Percentiles rank a stretch among this genome's conserved stretches.
These are phyloP conservation scores for Carassius carassius DNA, from an alignment of 2,113 vertebrate genomes.

Conservation along the genomic window DNA sequence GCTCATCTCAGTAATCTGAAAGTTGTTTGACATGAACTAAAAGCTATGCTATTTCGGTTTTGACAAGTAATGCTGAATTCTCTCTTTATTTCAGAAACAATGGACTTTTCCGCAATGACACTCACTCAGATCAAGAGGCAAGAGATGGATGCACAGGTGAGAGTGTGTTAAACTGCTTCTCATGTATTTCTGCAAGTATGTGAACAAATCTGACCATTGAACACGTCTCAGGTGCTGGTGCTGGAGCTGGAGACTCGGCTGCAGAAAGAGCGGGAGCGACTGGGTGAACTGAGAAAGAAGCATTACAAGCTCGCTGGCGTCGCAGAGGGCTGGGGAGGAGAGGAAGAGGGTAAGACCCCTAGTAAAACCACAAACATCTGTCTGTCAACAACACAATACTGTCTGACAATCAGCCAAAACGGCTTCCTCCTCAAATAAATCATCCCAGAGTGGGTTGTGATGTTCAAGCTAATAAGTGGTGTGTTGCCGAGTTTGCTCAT, in stretches of 20 bases:
- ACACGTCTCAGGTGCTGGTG: slow-evolving; percentile 82
- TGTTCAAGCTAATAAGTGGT: neutral
- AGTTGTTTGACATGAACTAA: neutral
- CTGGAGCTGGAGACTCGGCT: slow-evolving; percentile 91
- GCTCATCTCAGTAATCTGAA: neutral
- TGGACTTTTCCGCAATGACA: slow-evolving; percentile 96
- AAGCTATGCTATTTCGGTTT: neutral
- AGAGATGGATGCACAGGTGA: slow-evolving; percentile 97
- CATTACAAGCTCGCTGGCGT: slow-evolving; percentile 93
- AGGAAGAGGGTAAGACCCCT: slow-evolving; percentile 69
- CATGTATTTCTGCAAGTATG: neutral
- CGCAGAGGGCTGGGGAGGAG: slow-evolving; percentile 88
- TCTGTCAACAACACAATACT: neutral
- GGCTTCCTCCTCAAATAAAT: neutral
- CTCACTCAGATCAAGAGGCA: slow-evolving; percentile 97
- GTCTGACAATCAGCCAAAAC: neutral
- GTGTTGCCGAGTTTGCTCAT: neutral
- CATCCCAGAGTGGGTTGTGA: neutral
- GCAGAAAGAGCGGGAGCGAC: slow-evolving; percentile 91
- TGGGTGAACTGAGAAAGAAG: slow-evolving; percentile 94
- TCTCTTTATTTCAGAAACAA: slow-evolving; percentile 78
- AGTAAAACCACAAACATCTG: neutral
- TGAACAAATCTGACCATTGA: neutral
- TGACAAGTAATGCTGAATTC: neutral
- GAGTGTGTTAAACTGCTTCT: neutral